phyloP scores from a whole-genome alignment of 2,888 invertebrate species.

The Lottia gigantea region DNA sequence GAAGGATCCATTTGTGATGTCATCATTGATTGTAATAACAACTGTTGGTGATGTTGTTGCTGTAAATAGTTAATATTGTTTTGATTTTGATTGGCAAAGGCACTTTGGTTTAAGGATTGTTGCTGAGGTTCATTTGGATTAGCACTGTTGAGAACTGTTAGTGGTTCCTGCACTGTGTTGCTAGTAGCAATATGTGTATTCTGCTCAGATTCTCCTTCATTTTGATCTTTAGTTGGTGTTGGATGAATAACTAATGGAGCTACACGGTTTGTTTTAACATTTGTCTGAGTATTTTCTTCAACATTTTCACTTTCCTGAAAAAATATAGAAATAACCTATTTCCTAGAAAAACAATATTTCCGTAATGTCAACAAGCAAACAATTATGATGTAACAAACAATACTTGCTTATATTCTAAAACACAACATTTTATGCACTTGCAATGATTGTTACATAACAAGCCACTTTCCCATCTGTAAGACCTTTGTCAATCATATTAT shows the following conservation, averaged over 20 bases:
- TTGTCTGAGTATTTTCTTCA: background rate
- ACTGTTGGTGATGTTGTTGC: constrained; percentile 4
- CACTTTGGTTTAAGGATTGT: background rate
- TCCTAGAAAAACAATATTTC: too few species aligned
- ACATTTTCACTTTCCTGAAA: too few species aligned
- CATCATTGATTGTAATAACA: constrained; percentile 17
- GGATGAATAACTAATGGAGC: background rate
- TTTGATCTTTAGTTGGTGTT: background rate
- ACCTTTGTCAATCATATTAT: too few species aligned
- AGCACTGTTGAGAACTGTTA: background rate
- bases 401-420: too few species aligned
- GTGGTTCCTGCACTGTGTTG: background rate
- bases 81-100: background rate
- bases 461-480: too few species aligned
- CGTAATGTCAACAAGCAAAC: too few species aligned
- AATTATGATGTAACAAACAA: too few species aligned
- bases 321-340: too few species aligned
- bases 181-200: constrained; percentile 9
- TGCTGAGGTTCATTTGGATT: background rate
- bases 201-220: constrained; percentile 7
- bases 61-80: background rate
- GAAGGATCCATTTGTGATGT: constrained; percentile 15
- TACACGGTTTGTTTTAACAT: background rate
- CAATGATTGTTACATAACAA: too few species aligned
- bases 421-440: too few species aligned